Percentiles rank a stretch among this genome's conserved stretches.
These are phyloP conservation scores for Lateolabrax maculatus DNA, from an alignment of 2,797 vertebrate species.

Conservation along the genomic window DNA sequence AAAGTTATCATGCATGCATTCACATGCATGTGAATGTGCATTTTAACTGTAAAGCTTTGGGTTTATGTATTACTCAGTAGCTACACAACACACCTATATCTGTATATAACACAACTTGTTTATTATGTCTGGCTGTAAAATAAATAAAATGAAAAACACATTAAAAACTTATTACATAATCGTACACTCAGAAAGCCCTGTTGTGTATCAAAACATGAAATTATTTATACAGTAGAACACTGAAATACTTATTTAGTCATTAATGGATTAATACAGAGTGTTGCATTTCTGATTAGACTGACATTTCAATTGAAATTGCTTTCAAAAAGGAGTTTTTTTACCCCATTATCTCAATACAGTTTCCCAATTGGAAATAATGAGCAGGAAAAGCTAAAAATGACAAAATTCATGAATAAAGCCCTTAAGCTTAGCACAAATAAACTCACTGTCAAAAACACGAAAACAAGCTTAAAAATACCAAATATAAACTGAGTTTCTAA, in stretches of 20 bases:
- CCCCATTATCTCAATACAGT: constrained; percentile 27
- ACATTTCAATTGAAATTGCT: constrained; percentile 51
- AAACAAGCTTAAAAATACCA: constrained; percentile 38
- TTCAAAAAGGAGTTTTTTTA: constrained; percentile 4
- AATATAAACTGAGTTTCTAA: constrained; percentile 33
- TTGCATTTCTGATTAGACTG: constrained; percentile 47
- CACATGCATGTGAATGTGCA: background rate
- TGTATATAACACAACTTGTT: background rate
- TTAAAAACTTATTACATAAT: background rate
- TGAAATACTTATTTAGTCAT: constrained; percentile 27
- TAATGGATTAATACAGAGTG: constrained; percentile 37
- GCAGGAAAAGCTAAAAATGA: constrained; percentile 17
- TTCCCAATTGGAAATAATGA: constrained; percentile 45
- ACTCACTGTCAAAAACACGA: constrained; percentile 33
- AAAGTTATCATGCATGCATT: background rate
- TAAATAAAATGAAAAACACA: background rate
- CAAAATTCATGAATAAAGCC: constrained; percentile 36
- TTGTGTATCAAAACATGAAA: constrained; percentile 7
- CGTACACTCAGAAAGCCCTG: background rate
- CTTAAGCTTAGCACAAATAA: constrained; percentile 38
- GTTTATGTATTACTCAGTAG: background rate
- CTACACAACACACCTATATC: background rate
- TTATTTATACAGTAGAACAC: background rate
- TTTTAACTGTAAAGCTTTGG: background rate
- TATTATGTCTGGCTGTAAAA: background rate